A percentile compares a stretch with the other conserved stretches of the same genome.
Conservation (phyloP, 2,113 vertebrate species). For the Orthonyx spaldingii region DNA sequence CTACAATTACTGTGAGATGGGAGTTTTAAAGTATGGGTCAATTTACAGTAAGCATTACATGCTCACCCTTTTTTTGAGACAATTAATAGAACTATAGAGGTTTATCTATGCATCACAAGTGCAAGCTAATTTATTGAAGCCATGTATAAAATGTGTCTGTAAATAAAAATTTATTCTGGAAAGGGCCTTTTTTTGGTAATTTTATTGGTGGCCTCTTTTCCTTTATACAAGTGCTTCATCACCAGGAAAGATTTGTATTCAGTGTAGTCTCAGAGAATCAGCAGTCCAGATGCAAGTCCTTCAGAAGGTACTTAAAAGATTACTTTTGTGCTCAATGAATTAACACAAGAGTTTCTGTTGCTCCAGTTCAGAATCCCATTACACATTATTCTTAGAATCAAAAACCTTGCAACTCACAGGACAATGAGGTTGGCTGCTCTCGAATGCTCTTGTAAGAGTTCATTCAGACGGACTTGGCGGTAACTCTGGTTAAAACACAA, state of each 20-base stretch:
- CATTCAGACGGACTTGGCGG: conserved; percentile 91
- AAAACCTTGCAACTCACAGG: conserved; percentile 80
- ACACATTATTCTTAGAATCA: background rate
- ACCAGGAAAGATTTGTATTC: background rate
- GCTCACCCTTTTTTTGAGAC: background rate
- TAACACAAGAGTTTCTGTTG: background rate
- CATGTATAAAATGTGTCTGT: background rate
- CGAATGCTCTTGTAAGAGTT: conserved; percentile 87
- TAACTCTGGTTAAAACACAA: conserved; percentile 77
- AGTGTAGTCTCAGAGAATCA: background rate
- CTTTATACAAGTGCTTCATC: background rate
- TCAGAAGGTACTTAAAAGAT: background rate
- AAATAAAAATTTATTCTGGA: background rate
- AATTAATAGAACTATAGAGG: background rate
- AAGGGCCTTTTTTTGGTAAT: background rate
- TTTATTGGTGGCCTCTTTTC: background rate
- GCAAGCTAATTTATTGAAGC: background rate
- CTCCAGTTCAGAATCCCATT: background rate
- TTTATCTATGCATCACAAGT: background rate
- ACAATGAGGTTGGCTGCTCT: conserved; percentile 90
- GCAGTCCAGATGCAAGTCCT: background rate
- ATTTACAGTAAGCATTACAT: background rate
- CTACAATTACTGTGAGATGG: background rate
- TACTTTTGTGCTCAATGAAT: background rate
- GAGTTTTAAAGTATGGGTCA: background rate